These are phyloP conservation scores for Sinohyriopsis cumingii DNA, from an alignment of 2,888 invertebrate genomes.

Conservation along the genomic window DNA sequence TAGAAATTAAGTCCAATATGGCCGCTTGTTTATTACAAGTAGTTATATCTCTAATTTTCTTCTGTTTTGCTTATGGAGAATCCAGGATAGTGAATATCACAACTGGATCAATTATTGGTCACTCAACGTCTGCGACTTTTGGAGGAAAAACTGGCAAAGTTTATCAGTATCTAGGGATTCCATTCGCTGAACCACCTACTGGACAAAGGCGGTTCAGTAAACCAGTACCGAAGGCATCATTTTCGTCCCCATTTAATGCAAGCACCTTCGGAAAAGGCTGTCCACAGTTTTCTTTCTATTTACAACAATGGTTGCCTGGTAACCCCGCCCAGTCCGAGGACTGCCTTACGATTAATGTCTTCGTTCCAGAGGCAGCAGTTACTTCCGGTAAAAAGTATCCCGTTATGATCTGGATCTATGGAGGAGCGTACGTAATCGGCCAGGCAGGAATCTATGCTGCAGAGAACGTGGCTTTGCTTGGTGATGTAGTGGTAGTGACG, in stretches of 20 bases:
- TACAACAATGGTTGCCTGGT: conserved; percentile 38
- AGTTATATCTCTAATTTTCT: no score
- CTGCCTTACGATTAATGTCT: conserved; percentile 51
- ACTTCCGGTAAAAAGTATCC: conserved; percentile 8
- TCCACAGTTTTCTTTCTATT: conserved; percentile 29
- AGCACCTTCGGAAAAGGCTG: conserved; percentile 36
- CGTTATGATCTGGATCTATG: conserved; percentile 47
- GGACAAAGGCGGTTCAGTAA: conserved; percentile 39
- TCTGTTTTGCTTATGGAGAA: no score
- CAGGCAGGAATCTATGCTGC: conserved; percentile 43
- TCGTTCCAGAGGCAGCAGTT: conserved; percentile 27
- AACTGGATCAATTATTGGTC: no score
- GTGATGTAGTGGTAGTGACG: conserved; percentile 44
- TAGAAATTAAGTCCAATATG: no score
- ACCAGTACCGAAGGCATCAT: conserved; percentile 22
- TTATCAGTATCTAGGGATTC: conserved; percentile 42
- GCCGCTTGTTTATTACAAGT: no score
- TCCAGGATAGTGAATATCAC: no score
- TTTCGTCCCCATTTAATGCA: conserved; percentile 27
- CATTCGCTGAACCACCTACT: conserved; percentile 47
- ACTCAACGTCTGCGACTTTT: conserved; percentile 9
- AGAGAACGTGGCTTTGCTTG: conserved; percentile 32
- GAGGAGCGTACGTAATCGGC: conserved; percentile 41
- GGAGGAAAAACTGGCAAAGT: conserved; percentile 18
- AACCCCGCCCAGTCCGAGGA: conserved; percentile 41